phyloP scores from a whole-genome alignment of 2,888 invertebrate species.

The Tenthredo scrophulariae region DNA sequence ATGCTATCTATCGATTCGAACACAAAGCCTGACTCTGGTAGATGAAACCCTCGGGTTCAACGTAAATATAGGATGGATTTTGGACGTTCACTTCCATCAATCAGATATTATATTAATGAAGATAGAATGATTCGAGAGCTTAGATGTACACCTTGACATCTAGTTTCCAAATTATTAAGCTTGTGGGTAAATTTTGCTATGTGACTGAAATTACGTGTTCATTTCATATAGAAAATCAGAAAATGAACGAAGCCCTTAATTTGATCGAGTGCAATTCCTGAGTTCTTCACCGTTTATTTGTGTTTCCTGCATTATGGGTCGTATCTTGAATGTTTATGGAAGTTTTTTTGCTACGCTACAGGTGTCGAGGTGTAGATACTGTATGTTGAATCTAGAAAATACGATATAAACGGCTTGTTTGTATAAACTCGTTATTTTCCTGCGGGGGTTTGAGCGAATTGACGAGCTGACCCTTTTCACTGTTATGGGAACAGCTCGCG shows the following conservation, averaged over 20 bases:
- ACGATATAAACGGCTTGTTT: slow-evolving; percentile 10
- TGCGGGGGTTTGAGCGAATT: not conserved
- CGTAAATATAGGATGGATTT: not conserved
- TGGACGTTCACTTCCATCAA: not conserved
- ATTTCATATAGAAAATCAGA: not conserved
- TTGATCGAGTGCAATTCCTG: not conserved
- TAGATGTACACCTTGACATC: not conserved
- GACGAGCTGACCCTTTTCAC: slow-evolving; percentile 31
- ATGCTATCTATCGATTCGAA: not conserved
- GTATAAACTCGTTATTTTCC: slow-evolving; percentile 29
- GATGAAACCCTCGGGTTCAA: not conserved
- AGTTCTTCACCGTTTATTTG: not conserved
- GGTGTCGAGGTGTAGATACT: not conserved
- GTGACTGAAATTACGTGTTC: too few relatives aligned
- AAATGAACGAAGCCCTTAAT: not conserved
- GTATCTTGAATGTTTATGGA: not conserved
- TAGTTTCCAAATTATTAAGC: not conserved
- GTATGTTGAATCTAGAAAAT: not conserved
- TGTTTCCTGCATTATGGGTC: not conserved
- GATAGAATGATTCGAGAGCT: not conserved
- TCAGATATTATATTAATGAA: not conserved
- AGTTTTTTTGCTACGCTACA: not conserved
- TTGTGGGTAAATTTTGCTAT: not conserved
- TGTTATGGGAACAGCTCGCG: not conserved
- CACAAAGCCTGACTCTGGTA: not conserved